phyloP scores from a whole-genome alignment of 2,888 invertebrate species.

The Thera britannica region DNA sequence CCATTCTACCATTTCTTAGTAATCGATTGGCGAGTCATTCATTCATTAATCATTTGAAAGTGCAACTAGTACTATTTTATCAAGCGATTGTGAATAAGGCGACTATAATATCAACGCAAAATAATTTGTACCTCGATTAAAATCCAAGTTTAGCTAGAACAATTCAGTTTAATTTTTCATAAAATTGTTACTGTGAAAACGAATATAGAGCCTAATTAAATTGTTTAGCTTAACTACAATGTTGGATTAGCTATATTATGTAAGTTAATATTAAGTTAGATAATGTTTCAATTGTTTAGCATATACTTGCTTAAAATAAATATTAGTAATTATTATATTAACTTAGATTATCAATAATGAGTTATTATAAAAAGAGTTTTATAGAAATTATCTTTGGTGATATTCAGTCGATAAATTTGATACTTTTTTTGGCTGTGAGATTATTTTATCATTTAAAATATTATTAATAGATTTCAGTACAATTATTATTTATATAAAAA shows the following conservation, averaged over 20 bases:
- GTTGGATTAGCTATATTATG: slow-evolving; percentile 15
- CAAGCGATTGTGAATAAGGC: too few relatives aligned
- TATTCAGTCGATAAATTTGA: slow-evolving; percentile 24
- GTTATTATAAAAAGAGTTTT: slow-evolving; percentile 21
- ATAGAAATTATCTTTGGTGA: background rate
- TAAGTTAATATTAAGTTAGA: slow-evolving; percentile 23
- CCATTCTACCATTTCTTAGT: too few relatives aligned
- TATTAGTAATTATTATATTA: slow-evolving; percentile 31
- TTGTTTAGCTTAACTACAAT: slow-evolving; percentile 5
- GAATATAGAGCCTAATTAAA: slow-evolving; percentile 23
- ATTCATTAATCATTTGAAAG: too few relatives aligned
- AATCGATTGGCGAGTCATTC: too few relatives aligned
- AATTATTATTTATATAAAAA: slow-evolving; percentile 39
- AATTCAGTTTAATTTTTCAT: background rate
- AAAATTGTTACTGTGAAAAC: background rate
- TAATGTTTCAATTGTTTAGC: slow-evolving; percentile 28
- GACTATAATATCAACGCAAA: too few relatives aligned
- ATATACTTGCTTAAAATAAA: slow-evolving; percentile 28
- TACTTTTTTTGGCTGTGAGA: slow-evolving; percentile 69
- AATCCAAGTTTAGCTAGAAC: background rate
- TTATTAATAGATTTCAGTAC: slow-evolving; percentile 15
- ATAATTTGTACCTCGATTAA: too few relatives aligned
- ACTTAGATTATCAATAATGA: background rate
- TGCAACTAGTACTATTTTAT: too few relatives aligned
- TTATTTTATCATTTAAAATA: slow-evolving; percentile 57